Conservation (phyloP, 2,113 vertebrate genomes). For the Perca flavescens region DNA sequence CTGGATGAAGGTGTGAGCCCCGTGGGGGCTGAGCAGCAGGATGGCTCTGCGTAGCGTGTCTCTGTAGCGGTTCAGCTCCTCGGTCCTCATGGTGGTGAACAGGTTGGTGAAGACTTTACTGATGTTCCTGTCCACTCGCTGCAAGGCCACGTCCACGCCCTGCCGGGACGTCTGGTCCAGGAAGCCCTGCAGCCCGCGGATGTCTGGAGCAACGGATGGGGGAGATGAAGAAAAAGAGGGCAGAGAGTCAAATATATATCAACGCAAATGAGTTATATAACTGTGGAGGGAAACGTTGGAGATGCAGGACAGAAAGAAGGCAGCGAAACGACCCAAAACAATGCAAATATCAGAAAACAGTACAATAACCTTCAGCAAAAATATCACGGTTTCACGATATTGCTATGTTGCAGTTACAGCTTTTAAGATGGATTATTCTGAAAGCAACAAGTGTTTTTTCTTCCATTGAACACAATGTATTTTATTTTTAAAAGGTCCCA, state of each 20-base stretch:
- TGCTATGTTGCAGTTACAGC: no score
- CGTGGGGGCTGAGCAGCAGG: constrained; percentile 92
- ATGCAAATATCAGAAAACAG: background rate
- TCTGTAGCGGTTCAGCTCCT: constrained; percentile 96
- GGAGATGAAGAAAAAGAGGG: background rate
- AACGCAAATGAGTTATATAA: no score
- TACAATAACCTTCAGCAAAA: no score
- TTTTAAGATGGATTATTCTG: no score
- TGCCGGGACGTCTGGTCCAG: constrained; percentile 94
- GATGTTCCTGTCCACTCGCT: constrained; percentile 96
- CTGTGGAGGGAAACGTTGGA: no score
- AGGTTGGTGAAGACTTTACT: constrained; percentile 95
- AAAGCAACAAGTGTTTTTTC: no score
- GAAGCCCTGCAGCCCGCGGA: constrained; percentile 94
- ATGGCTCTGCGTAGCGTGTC: constrained; percentile 94
- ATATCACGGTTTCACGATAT: no score
- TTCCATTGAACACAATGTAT: no score
- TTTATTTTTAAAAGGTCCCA: no score
- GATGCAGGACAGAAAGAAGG: background rate
- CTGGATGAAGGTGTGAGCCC: constrained; percentile 94
- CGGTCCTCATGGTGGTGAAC: constrained; percentile 96
- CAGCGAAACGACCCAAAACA: no score
- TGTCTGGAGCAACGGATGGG: constrained; percentile 83
- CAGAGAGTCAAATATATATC: background rate
- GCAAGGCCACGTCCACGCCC: constrained; percentile 94